A percentile compares a stretch with the other conserved stretches of the same genome.
Evolutionary conservation across 2,888 invertebrate genomes (phyloP).

Genomic region (Gastrophysa polygoni): DNA sequence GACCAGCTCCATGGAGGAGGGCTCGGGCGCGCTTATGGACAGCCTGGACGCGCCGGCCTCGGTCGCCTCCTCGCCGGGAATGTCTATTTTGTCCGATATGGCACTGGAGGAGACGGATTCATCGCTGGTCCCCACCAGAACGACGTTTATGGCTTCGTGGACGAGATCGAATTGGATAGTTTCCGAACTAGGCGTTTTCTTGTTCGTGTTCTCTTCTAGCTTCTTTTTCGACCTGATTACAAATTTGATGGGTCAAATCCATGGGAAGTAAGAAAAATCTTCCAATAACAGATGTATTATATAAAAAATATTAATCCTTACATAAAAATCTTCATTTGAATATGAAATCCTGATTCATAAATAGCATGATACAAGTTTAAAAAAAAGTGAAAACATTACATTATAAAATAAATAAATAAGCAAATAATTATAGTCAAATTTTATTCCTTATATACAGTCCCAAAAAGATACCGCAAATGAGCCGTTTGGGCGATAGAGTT

Average conservation of each 20-base stretch:
- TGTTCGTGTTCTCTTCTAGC: conserved; percentile 64
- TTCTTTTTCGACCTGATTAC: conserved; percentile 72
- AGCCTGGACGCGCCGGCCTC: conserved; percentile 45
- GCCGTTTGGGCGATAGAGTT: too few relatives aligned
- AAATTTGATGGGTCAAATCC: background rate
- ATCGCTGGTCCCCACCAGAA: conserved; percentile 40
- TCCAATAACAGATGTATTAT: too few relatives aligned
- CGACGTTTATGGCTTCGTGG: conserved; percentile 47
- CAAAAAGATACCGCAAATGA: too few relatives aligned
- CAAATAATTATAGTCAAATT: too few relatives aligned
- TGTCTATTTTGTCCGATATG: conserved; percentile 65
- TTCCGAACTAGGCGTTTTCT: conserved; percentile 54
- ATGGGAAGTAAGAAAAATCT: too few relatives aligned
- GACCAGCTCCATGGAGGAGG: conserved; percentile 57
- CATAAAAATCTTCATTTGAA: too few relatives aligned
- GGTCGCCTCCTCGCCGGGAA: conserved; percentile 50
- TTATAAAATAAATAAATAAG: too few relatives aligned
- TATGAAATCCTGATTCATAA: too few relatives aligned
- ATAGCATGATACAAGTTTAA: too few relatives aligned
- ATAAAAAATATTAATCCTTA: too few relatives aligned
- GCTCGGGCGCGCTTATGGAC: conserved; percentile 69
- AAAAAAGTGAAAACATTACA: too few relatives aligned
- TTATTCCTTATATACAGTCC: too few relatives aligned
- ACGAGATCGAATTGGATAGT: conserved; percentile 46
- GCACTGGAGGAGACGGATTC: conserved; percentile 59